Percentiles rank a stretch among this genome's conserved stretches.
Evolutionary conservation across 2,888 invertebrate genomes (phyloP).

Genomic region (Caenorhabditis uteleia): DNA sequence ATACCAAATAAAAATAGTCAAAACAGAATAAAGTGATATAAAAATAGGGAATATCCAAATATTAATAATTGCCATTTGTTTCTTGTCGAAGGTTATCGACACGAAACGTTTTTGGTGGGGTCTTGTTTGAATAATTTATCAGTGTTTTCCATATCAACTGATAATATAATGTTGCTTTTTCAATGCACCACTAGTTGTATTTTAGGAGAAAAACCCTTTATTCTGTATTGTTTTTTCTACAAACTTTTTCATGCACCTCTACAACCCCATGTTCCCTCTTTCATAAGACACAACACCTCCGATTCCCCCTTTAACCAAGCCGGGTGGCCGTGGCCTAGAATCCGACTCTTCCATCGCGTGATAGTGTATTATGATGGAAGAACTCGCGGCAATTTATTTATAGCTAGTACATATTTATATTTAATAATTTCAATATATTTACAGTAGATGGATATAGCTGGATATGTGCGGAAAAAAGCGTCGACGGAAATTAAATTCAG

Average conservation of each 20-base stretch:
- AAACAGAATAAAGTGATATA: conserved; percentile 28
- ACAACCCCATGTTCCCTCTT: too few relatives aligned
- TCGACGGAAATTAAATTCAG: conserved; percentile 30
- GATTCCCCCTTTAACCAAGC: too few relatives aligned
- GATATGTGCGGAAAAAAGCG: conserved; percentile 22
- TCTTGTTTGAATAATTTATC: conserved; percentile 1
- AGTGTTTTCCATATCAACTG: too few relatives aligned
- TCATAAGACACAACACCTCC: too few relatives aligned
- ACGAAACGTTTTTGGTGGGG: conserved; percentile 10
- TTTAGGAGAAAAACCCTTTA: conserved; percentile 19
- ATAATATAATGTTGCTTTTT: too few relatives aligned
- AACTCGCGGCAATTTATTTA: too few relatives aligned
- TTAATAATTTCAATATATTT: too few relatives aligned
- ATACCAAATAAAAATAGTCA: conserved; percentile 29
- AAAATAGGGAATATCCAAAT: conserved; percentile 37
- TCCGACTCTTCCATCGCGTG: too few relatives aligned
- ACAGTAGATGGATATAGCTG: conserved; percentile 28
- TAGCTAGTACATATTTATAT: too few relatives aligned
- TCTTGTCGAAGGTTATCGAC: conserved; percentile 15
- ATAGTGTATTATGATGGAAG: too few relatives aligned
- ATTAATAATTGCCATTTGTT: conserved; percentile 37
- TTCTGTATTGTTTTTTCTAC: conserved; percentile 14
- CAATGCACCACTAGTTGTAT: too few relatives aligned
- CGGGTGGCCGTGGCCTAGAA: too few relatives aligned
- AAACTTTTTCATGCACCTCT: not conserved